phyloP scores from a whole-genome alignment of 2,888 invertebrate genomes.

The Pachydiplax longipennis region DNA sequence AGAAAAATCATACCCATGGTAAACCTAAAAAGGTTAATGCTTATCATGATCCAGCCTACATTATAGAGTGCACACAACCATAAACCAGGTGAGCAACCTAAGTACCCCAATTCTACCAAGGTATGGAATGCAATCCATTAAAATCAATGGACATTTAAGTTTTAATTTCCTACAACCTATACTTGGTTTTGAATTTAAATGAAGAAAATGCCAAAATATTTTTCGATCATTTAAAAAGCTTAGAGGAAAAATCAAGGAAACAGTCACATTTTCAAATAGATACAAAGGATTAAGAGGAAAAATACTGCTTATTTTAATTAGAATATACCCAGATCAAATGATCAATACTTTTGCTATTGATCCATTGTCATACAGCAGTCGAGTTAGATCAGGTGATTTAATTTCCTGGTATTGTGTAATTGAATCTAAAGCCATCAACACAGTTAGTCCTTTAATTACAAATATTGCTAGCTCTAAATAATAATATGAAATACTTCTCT shows the following conservation, averaged over 20 bases:
- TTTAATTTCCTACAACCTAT: background rate
- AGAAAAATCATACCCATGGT: background rate
- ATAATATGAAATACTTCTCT: background rate
- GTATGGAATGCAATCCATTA: constrained; percentile 22
- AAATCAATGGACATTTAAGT: background rate
- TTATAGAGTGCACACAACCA: constrained; percentile 3
- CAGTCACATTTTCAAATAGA: background rate
- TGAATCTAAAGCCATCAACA: constrained; percentile 9
- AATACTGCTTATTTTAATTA: constrained; percentile 22
- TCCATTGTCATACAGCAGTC: background rate
- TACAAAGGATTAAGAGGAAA: background rate
- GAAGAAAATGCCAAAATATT: background rate
- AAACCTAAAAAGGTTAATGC: background rate
- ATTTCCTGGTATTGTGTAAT: background rate
- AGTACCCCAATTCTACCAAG: background rate
- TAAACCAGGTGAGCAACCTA: background rate
- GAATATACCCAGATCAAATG: background rate
- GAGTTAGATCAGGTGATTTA: background rate
- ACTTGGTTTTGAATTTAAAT: background rate
- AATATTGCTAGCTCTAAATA: background rate
- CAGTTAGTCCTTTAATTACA: background rate
- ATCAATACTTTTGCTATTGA: constrained; percentile 17
- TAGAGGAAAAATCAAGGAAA: background rate
- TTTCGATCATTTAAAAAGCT: background rate
- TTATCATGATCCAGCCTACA: background rate